A percentile compares a stretch with the other conserved stretches of the same genome.
These are phyloP conservation scores for Agrilus planipennis DNA, from an alignment of 1,140 invertebrate species.

Conservation along the genomic window DNA sequence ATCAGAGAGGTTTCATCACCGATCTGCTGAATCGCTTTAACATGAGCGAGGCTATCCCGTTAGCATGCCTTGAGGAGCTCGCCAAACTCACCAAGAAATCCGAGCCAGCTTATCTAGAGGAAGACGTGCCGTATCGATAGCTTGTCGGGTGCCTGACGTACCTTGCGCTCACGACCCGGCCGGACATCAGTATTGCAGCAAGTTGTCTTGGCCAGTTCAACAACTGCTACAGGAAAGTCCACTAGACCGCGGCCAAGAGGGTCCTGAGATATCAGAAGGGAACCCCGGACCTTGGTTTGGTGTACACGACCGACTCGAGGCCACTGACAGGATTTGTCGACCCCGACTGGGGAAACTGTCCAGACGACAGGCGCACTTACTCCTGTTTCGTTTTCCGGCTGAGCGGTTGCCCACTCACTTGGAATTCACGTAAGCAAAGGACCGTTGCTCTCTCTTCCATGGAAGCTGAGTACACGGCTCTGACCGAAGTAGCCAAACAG, in stretches of 20 bases:
- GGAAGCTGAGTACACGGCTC: slow-evolving; percentile 27
- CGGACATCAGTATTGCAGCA: slow-evolving; percentile 37
- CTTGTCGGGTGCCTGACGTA: slow-evolving; percentile 35
- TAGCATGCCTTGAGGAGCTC: background rate
- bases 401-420: slow-evolving; percentile 17
- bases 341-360: slow-evolving; percentile 23
- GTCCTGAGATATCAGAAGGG: slow-evolving; percentile 30
- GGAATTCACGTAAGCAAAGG: slow-evolving; percentile 24
- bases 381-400: slow-evolving; percentile 16
- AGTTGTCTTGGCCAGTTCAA: slow-evolving; percentile 35
- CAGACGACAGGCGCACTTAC: slow-evolving; percentile 19
- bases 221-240: slow-evolving; percentile 22
- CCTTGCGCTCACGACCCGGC: slow-evolving; percentile 33
- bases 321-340: slow-evolving; percentile 14
- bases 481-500: background rate
- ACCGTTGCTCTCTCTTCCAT: slow-evolving; percentile 26
- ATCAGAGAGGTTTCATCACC: background rate
- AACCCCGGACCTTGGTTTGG: slow-evolving; percentile 1
- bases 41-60: background rate
- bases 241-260: slow-evolving; percentile 35
- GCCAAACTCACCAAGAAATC: background rate
- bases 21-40: background rate
- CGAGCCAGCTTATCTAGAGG: background rate
- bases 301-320: background rate
- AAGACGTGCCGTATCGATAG: slow-evolving; percentile 22